A percentile compares a stretch with the other conserved stretches of the same genome.
Evolutionary conservation across 2,888 invertebrate genomes (phyloP).

Genomic region (Nineta flava): DNA sequence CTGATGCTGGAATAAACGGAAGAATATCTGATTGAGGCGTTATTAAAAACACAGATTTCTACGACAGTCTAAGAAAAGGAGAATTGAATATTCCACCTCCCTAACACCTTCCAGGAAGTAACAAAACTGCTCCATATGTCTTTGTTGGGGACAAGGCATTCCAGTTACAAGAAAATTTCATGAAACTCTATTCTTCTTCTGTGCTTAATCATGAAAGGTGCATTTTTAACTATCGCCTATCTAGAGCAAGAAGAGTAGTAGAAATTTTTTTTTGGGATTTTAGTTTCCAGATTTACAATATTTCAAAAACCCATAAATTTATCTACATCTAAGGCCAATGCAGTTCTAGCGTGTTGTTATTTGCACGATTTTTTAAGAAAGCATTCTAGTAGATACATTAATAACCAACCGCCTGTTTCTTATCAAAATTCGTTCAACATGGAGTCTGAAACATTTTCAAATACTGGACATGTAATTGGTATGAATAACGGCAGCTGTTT

Average conservation of each 20-base stretch:
- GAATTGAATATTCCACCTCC: constrained; percentile 5
- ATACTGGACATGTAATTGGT: too few relatives aligned
- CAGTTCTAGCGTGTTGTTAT: constrained; percentile 17
- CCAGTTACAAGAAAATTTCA: constrained; percentile 16
- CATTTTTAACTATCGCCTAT: constrained; percentile 15
- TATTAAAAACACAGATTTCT: constrained; percentile 11
- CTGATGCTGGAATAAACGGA: constrained; percentile 12
- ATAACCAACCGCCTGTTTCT: too few relatives aligned
- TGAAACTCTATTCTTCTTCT: constrained; percentile 17
- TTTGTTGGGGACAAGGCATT: constrained; percentile 19
- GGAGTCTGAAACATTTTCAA: too few relatives aligned
- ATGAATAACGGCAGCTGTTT: too few relatives aligned
- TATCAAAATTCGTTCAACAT: too few relatives aligned
- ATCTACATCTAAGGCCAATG: constrained; percentile 14
- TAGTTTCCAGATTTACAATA: constrained; percentile 20
- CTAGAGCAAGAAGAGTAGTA: constrained; percentile 14
- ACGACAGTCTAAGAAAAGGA: constrained; percentile 7
- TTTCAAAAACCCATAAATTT: constrained; percentile 18
- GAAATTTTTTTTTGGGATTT: constrained; percentile 18
- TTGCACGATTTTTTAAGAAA: constrained; percentile 13
- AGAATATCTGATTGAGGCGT: constrained; percentile 13
- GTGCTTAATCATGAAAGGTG: constrained; percentile 12
- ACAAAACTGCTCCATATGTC: constrained; percentile 12
- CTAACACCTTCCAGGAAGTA: constrained; percentile 5
- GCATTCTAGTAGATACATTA: constrained; percentile 3